A percentile compares a stretch with the other conserved stretches of the same genome.
phyloP scores from a whole-genome alignment of 2,113 vertebrate genomes.

The Nyctibius bracteatus region DNA sequence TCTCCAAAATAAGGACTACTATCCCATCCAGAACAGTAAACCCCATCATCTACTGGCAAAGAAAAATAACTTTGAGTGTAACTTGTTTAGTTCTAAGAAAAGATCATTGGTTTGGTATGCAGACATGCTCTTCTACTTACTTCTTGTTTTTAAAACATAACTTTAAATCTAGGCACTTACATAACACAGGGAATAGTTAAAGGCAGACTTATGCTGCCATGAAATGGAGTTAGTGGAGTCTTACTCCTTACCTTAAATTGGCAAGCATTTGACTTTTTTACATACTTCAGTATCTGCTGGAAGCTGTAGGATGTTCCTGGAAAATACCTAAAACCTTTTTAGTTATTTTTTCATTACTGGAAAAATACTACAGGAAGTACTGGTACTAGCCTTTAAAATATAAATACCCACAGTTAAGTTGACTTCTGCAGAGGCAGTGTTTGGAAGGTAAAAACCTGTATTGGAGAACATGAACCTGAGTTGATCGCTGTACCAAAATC shows the following conservation, averaged over 20 bases:
- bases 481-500: neutral
- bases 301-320: neutral
- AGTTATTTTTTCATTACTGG: neutral
- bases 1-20: conserved; percentile 31
- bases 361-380: conserved; percentile 22
- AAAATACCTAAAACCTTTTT: neutral
- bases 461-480: neutral
- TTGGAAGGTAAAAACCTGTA: neutral
- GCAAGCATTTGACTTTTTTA: neutral
- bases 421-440: neutral
- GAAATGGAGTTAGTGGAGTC: neutral
- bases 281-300: neutral
- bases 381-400: neutral
- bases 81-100: neutral
- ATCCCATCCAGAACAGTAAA: neutral
- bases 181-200: neutral
- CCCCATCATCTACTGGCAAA: neutral
- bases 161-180: neutral
- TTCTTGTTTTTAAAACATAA: neutral
- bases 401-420: neutral
- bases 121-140: conserved; percentile 3
- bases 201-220: neutral
- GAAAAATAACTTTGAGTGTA: neutral
- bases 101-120: conserved; percentile 11
- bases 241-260: neutral